Base-by-base conservation (phyloP, 2,888 invertebrate species). In the Drosophila hamatofila region DNA sequence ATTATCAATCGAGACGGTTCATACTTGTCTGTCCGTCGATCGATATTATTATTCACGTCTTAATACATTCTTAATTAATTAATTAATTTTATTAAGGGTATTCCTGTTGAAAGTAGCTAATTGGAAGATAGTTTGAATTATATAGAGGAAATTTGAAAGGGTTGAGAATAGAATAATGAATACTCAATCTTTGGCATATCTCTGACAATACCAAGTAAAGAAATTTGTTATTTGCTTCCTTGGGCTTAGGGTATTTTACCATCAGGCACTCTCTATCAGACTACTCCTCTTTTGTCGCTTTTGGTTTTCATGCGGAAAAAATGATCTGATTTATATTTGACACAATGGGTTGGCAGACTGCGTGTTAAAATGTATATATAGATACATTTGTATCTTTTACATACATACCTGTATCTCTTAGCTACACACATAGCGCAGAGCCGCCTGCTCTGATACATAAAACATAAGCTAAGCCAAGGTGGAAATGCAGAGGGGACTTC, bases 311-410 rank as follows among this genome's bases (percentile, higher is more conserved):
- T 51, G 83, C 73, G 81, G 74, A 82, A 85, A 89, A 89, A 88
- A 80, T 89, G 90, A 89, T 89, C 89, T 88, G 89, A 89, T 90
- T 89, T 89, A 89, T 89, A 88, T 90, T 88, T 89, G 90, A 90
- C 90, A 89, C 89, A 90, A 87, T 89, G 88, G 81, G 74, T 78
- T 78, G 75, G 62, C 69, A 65, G 64, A 68, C 42, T 67, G 74
- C 66, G 70, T 67, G 74, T 64, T 69, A 73, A 69, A 65, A 54
- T 73, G 35, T 54, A 35, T 39, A 33, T 51, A 58, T 57, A 65
- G 41, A 66, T 61, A 64, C 21, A 62, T 41, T 37, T 48, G 42
- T 61, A 48, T 57, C 64, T 54, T 52, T 65, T 61, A 58, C 69
- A 60, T 66, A 74, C 66, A 60, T 65, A 41, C 33, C 30, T 39